phyloP scores from a whole-genome alignment of 2,888 invertebrate genomes.

The Gryllus longicercus region DNA sequence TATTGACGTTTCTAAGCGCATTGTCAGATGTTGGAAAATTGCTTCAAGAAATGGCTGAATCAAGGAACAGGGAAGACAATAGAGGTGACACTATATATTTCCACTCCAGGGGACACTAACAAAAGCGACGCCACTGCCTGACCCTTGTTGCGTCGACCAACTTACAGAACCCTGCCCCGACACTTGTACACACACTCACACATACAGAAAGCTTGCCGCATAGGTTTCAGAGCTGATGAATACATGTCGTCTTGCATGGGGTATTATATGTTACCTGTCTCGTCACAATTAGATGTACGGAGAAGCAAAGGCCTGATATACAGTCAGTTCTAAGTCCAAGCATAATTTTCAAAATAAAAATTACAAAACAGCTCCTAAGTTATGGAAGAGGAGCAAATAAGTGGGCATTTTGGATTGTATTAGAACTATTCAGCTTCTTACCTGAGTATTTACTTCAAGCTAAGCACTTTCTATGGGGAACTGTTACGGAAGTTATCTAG shows the following conservation, averaged over 20 bases:
- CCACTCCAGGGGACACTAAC: constrained; percentile 21
- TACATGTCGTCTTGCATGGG: neutral
- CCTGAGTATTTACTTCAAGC: too few species aligned
- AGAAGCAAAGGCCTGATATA: neutral
- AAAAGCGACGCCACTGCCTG: neutral
- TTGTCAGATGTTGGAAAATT: too few species aligned
- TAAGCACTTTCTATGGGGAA: too few species aligned
- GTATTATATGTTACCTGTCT: neutral
- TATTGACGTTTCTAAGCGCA: too few species aligned
- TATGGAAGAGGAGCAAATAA: neutral
- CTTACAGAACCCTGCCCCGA: neutral
- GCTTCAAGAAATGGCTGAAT: too few species aligned
- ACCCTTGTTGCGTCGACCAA: neutral
- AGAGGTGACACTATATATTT: too few species aligned
- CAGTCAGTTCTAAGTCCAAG: constrained; percentile 17
- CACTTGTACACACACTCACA: neutral
- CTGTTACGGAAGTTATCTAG: too few species aligned
- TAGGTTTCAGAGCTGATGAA: neutral
- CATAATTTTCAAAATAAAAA: constrained; percentile 17
- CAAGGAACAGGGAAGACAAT: too few species aligned
- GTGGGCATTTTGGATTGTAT: too few species aligned
- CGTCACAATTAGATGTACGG: neutral
- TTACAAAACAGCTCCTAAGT: constrained; percentile 17
- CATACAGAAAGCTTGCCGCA: neutral
- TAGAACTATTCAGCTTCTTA: too few species aligned